phyloP scores from a whole-genome alignment of 64 coral and sea anemone species.

The Orbicella faveolata region DNA sequence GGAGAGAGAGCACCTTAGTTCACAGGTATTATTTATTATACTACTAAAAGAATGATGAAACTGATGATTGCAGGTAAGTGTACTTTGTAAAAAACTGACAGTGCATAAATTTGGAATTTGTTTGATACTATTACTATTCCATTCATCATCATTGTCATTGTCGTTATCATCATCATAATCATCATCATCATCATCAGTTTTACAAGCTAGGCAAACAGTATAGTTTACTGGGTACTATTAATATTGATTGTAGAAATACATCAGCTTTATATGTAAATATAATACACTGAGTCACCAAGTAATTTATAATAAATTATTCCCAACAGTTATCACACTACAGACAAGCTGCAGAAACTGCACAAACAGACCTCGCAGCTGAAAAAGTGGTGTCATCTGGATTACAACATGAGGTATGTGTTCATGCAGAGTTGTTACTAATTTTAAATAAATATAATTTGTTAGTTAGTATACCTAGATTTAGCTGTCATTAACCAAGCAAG shows the following conservation, averaged over 20 bases:
- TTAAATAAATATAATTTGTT: not conserved
- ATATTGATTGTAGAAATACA: too few relatives aligned
- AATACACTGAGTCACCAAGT: too few relatives aligned
- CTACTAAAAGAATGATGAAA: not conserved
- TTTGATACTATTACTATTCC: too few relatives aligned
- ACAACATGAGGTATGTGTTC: constrained; percentile 77
- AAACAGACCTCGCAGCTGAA: constrained; percentile 94
- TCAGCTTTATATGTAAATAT: not conserved
- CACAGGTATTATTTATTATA: constrained; percentile 44
- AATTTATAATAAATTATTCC: not conserved
- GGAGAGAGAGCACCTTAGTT: constrained; percentile 83
- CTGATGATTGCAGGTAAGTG: not conserved
- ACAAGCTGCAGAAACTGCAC: constrained; percentile 77
- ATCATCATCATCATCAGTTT: too few relatives aligned
- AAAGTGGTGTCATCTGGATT: constrained; percentile 80
- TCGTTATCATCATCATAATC: too few relatives aligned
- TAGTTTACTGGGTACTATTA: too few relatives aligned
- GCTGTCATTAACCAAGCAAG: too few relatives aligned
- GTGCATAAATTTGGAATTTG: too few relatives aligned
- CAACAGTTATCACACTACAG: constrained; percentile 84
- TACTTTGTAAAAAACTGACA: not conserved
- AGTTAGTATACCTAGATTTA: too few relatives aligned
- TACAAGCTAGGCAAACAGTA: too few relatives aligned
- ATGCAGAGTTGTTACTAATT: not conserved
- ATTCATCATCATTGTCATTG: too few relatives aligned